A percentile compares a stretch with the other conserved stretches of the same genome.
These are phyloP conservation scores for Calycopis cecrops DNA, from an alignment of 1,140 invertebrate genomes.

Conservation along the genomic window DNA sequence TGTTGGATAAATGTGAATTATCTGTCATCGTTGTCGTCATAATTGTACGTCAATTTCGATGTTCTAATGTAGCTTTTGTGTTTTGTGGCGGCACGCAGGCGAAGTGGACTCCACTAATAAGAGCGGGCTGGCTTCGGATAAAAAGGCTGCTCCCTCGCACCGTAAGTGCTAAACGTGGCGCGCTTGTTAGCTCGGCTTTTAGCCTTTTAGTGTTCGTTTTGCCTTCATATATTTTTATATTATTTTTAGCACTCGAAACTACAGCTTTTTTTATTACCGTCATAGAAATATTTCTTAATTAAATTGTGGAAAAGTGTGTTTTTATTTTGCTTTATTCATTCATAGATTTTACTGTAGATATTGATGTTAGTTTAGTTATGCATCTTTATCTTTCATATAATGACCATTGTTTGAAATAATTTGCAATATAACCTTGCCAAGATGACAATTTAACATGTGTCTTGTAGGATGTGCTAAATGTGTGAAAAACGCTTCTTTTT, in stretches of 20 bases:
- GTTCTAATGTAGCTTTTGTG: conserved; percentile 72
- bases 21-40: conserved; percentile 7
- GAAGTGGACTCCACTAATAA: conserved; percentile 71
- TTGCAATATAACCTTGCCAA: too few species aligned
- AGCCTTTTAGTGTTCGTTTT: conserved; percentile 30
- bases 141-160: conserved; percentile 61
- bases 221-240: conserved; percentile 21
- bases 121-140: conserved; percentile 65
- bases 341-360: too few species aligned
- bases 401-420: too few species aligned
- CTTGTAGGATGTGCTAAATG: too few species aligned
- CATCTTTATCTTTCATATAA: too few species aligned
- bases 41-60: conserved; percentile 44
- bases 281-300: too few species aligned
- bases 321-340: background rate
- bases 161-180: conserved; percentile 71
- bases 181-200: conserved; percentile 52
- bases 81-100: conserved; percentile 61
- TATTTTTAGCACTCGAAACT: background rate
- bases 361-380: too few species aligned
- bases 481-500: too few species aligned
- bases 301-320: background rate
- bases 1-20: conserved; percentile 11
- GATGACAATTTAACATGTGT: too few species aligned
- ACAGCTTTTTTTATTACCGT: background rate